Evolutionary conservation across 2,888 invertebrate species (phyloP).

Genomic region (Rhaphigaster nebulosa): DNA sequence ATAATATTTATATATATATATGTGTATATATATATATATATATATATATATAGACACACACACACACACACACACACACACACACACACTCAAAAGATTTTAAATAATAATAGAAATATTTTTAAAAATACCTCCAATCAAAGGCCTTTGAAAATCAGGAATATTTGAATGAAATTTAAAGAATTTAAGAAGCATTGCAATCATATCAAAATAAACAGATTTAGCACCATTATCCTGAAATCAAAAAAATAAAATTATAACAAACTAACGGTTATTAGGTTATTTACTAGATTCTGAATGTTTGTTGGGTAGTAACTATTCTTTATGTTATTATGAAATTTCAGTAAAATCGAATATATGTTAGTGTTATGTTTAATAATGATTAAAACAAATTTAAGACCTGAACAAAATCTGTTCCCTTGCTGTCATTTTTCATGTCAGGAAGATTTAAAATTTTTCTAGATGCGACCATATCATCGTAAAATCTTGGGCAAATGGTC

Average conservation of each 20-base stretch:
- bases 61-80: no score
- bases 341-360: not conserved
- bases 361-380: not conserved
- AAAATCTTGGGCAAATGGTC: not conserved
- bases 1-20: no score
- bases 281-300: not conserved
- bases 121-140: not conserved
- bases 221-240: not conserved
- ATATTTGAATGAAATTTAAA: not conserved
- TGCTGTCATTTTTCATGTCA: not conserved
- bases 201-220: not conserved
- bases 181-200: slow-evolving; percentile 11
- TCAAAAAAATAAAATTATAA: not conserved
- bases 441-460: not conserved
- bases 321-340: not conserved
- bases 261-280: not conserved
- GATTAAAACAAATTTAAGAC: not conserved
- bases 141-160: not conserved
- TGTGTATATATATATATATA: no score
- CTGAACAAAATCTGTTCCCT: not conserved
- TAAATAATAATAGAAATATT: no score
- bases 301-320: not conserved
- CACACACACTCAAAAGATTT: no score
- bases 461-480: not conserved
- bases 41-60: no score